A percentile compares a stretch with the other conserved stretches of the same genome.
phyloP scores from a whole-genome alignment of 2,797 vertebrate genomes.

The Limnodromus scolopaceus region DNA sequence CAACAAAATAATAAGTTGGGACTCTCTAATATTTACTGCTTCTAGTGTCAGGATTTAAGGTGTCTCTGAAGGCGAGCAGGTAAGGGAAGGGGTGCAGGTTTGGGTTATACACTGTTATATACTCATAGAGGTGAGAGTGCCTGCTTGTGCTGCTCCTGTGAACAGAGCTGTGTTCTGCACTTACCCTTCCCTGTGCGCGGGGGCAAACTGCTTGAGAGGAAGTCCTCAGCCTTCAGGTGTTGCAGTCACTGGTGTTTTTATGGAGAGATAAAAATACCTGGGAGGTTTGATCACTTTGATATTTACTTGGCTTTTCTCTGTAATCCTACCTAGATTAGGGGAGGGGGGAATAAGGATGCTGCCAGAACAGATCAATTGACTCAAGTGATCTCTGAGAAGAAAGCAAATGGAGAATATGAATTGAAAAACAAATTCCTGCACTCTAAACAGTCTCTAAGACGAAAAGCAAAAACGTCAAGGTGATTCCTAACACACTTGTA shows the following conservation, averaged over 20 bases:
- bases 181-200: not conserved
- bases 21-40: not conserved
- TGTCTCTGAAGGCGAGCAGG: not conserved
- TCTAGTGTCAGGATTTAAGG: not conserved
- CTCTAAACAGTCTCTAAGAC: not conserved
- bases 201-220: not conserved
- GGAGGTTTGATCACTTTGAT: not conserved
- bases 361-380: not conserved
- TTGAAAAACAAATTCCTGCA: not conserved
- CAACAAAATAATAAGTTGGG: not conserved
- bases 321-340: not conserved
- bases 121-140: not conserved
- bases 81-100: not conserved
- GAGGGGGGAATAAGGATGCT: not conserved
- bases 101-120: not conserved
- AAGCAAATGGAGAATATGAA: not conserved
- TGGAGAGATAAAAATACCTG: not conserved
- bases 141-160: accelerated
- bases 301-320: not conserved
- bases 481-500: not conserved
- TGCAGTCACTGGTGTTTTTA: not conserved
- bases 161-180: not conserved
- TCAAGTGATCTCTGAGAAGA: not conserved
- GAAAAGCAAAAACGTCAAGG: not conserved
- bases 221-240: not conserved